These are phyloP conservation scores for Lerista edwardsae DNA, from an alignment of 2,797 vertebrate genomes.

Conservation along the genomic window DNA sequence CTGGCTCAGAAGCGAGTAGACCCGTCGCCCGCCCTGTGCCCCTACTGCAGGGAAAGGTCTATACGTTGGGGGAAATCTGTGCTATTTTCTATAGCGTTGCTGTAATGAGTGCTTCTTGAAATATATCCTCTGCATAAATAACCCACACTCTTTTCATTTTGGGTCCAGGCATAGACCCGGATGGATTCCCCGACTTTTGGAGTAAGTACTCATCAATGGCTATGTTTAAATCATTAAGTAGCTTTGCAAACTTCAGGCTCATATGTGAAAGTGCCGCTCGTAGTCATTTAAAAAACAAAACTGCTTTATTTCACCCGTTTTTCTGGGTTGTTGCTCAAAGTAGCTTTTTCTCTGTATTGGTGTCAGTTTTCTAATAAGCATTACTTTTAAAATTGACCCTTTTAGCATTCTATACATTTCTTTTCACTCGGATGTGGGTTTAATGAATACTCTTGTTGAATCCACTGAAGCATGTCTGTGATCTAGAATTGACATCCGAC, in stretches of 20 bases:
- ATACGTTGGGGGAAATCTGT: not conserved
- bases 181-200: constrained; percentile 47
- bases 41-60: too few species aligned
- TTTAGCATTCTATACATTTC: not conserved
- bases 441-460: not conserved
- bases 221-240: not conserved
- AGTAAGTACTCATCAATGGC: constrained; percentile 38
- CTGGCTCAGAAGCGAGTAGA: too few species aligned
- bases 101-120: not conserved
- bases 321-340: not conserved
- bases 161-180: constrained; percentile 36
- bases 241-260: not conserved
- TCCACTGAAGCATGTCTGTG: not conserved
- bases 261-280: not conserved
- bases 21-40: too few species aligned
- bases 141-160: constrained; percentile 21
- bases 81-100: not conserved
- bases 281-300: not conserved
- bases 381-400: not conserved
- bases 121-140: constrained; percentile 8
- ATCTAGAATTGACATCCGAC: too few species aligned
- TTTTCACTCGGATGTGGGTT: not conserved
- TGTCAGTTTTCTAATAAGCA: not conserved
- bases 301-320: not conserved
- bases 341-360: too few species aligned